Base-by-base conservation (phyloP, 1,140 invertebrate species). In the Drosophila teissieri region DNA sequence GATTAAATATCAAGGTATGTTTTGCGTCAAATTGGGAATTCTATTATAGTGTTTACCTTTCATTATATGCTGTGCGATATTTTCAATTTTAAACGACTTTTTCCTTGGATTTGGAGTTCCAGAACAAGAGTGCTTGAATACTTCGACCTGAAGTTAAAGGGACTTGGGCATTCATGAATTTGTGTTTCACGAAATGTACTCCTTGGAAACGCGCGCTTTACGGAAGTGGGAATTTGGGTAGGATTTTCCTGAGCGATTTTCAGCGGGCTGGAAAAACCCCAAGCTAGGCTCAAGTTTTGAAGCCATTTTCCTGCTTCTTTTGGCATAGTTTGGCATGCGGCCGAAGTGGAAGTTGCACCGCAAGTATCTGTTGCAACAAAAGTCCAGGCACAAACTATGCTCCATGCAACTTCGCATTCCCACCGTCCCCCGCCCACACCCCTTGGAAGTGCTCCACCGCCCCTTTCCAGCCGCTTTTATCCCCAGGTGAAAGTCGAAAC, bases 251-350 rank as follows among this genome's bases (percentile, higher is more conserved):
- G 5, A 3, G 15, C 27, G 27, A 57, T 45, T 57, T 36, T 12
- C 15, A 0, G 15, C 24, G 22, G 4, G 1, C 11, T 39, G 24
- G 27, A 12, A 22, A 24, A 36, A 36, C 12, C 40, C 40, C 12
- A 27, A 55, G n/a, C 31, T 42, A 24, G 53, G 52, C 27, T 42
- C 34, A 63, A 62, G 61, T 56, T 56, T 31, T 54, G 61, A 54
- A 65, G 65, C 46, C 42, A 65, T 67, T 69, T 70, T 56, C 64
- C 67, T 15, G 27, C 15, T 31, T 70, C 44, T 62, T 77, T 80
- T 76, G 77, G 80, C 76, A 84, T 84, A 84, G 77, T 84, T 84
- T 61, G 22, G 55, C 54, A 48, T 63, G 56, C 15, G 78, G 52
- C 60, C 54, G 61, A 37, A 46, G 65, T 64, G 62, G 56, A 69